A percentile compares a stretch with the other conserved stretches of the same genome.
Conservation (phyloP, 2,113 vertebrate genomes). For the Seriola quinqueradiata region DNA sequence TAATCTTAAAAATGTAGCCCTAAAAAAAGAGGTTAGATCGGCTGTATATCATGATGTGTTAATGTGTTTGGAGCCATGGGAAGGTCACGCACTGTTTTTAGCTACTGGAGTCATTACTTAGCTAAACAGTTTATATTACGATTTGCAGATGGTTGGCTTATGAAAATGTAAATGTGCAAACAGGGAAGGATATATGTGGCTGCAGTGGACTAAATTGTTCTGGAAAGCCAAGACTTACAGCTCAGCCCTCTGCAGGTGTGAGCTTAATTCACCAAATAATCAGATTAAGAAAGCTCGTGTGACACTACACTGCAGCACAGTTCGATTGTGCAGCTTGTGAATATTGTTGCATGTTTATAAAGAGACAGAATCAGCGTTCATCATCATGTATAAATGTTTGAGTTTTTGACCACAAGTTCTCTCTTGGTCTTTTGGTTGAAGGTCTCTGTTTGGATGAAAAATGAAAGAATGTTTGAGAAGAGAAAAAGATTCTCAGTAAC, state of each 20-base stretch:
- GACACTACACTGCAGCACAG: background rate
- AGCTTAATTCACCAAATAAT: background rate
- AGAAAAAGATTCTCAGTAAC: no score
- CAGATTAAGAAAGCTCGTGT: background rate
- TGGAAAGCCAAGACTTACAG: background rate
- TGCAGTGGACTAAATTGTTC: background rate
- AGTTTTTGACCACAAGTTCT: background rate
- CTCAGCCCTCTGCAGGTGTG: background rate
- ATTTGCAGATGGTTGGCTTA: slow-evolving; percentile 13
- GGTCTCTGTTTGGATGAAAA: background rate
- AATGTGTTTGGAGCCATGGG: background rate
- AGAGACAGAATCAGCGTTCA: background rate
- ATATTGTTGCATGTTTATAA: background rate
- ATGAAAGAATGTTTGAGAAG: background rate
- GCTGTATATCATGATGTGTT: background rate
- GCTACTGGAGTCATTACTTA: background rate
- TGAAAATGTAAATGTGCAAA: background rate
- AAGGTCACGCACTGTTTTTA: background rate
- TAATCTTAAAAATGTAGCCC: background rate
- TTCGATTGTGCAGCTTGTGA: background rate
- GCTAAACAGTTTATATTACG: background rate
- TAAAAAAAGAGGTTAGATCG: background rate
- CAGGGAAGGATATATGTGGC: background rate
- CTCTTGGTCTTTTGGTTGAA: background rate
- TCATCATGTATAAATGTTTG: background rate